These are phyloP conservation scores for Drosophila simulans DNA, from an alignment of 1,140 invertebrate genomes.

Conservation along the genomic window DNA sequence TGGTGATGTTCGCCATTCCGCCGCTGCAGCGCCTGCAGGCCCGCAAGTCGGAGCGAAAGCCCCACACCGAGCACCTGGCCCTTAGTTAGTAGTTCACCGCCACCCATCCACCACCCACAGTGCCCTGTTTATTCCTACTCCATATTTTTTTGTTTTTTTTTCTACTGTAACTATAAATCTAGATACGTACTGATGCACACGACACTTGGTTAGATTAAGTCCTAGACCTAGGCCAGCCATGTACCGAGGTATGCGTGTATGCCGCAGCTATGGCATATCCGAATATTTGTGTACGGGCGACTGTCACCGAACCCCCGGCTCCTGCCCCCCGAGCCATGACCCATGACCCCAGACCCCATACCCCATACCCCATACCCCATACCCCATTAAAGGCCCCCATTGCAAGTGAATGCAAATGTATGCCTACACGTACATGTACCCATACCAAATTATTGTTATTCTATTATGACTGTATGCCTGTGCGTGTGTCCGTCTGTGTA, in stretches of 20 bases:
- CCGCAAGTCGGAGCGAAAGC: constrained; percentile 45
- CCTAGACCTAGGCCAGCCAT: constrained; percentile 16
- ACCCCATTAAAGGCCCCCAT: not conserved
- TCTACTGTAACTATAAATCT: constrained; percentile 20
- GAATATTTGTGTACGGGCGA: constrained; percentile 24
- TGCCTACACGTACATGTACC: constrained; percentile 5
- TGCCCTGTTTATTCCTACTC: not conserved
- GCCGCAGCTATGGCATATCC: constrained; percentile 18
- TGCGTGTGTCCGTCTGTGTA: not conserved
- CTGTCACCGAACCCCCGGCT: not conserved
- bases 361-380: not conserved
- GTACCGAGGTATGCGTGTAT: constrained; percentile 11
- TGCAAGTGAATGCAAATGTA: constrained; percentile 5
- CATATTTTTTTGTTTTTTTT: constrained; percentile 33
- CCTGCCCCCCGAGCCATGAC: not conserved
- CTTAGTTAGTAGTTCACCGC: constrained; percentile 60
- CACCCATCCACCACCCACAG: not conserved
- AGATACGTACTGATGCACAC: constrained; percentile 5
- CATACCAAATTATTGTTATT: constrained; percentile 23
- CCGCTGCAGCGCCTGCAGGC: constrained; percentile 87
- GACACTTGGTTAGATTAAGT: constrained; percentile 19
- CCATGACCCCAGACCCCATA: not conserved
- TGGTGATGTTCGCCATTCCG: constrained; percentile 95
- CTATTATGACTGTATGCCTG: constrained; percentile 28
- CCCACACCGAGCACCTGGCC: constrained; percentile 58